These are phyloP conservation scores for Tenthredo mesomela DNA, from an alignment of 2,888 invertebrate species.

Conservation along the genomic window DNA sequence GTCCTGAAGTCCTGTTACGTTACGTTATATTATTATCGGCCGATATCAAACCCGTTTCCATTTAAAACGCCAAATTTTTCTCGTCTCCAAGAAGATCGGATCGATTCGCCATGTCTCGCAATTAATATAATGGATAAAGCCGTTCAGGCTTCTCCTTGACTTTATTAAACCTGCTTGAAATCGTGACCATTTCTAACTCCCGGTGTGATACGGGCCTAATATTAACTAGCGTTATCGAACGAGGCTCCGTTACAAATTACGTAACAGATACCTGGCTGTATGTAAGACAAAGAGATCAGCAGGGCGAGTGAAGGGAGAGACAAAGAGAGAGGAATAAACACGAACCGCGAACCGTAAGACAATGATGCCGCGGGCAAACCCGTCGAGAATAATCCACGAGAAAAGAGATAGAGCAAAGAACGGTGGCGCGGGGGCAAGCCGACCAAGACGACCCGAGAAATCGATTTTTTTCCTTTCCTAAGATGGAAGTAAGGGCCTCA, in stretches of 20 bases:
- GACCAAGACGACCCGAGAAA: slow-evolving; percentile 31
- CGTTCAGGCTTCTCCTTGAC: neutral
- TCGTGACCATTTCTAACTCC: neutral
- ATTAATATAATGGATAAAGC: neutral
- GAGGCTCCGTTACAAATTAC: slow-evolving; percentile 64
- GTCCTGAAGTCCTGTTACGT: neutral
- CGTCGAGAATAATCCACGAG: slow-evolving; percentile 2
- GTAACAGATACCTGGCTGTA: slow-evolving; percentile 59
- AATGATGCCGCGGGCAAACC: slow-evolving; percentile 45
- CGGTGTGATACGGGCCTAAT: slow-evolving; percentile 34
- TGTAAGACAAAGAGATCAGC: neutral
- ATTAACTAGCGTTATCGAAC: slow-evolving; percentile 37
- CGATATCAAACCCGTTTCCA: neutral
- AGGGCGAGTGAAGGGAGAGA: slow-evolving; percentile 23
- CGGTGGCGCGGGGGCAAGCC: slow-evolving; percentile 5
- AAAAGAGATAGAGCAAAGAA: neutral
- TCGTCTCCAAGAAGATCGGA: neutral
- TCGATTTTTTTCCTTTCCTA: slow-evolving; percentile 39
- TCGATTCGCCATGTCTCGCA: neutral
- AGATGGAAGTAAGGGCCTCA: slow-evolving; percentile 44
- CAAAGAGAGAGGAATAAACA: slow-evolving; percentile 7
- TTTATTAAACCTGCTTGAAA: neutral
- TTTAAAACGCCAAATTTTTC: neutral
- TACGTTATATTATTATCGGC: neutral
- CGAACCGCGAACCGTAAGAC: slow-evolving; percentile 29